Evolutionary conservation across 2,113 vertebrate genomes (phyloP).

Genomic region (Oryzias woworae): DNA sequence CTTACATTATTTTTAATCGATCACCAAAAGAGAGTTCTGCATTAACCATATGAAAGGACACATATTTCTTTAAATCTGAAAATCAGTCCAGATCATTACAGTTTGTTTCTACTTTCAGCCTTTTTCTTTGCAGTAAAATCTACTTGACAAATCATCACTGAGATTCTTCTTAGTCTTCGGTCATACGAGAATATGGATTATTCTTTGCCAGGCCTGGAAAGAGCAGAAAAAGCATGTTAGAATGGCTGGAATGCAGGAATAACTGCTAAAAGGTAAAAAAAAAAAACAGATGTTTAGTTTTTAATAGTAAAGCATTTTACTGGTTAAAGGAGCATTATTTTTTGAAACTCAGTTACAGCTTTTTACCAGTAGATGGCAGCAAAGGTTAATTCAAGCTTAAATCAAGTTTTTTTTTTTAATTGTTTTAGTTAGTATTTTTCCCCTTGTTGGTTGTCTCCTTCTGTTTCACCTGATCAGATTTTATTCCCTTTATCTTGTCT

Average conservation of each 20-base stretch:
- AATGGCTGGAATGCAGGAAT: background rate
- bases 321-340: background rate
- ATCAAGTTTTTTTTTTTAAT: background rate
- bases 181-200: constrained; percentile 69
- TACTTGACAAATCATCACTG: background rate
- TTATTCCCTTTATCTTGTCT: background rate
- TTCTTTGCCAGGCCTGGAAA: constrained; percentile 67
- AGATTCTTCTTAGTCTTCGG: constrained; percentile 45
- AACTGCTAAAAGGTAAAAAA: background rate
- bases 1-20: constrained; percentile 13
- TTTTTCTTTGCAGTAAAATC: constrained; percentile 34
- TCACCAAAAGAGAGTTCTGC: background rate
- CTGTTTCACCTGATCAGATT: constrained; percentile 3
- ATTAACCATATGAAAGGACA: background rate
- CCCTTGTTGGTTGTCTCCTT: background rate
- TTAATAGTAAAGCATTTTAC: background rate
- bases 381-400: background rate
- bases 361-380: constrained; percentile 49
- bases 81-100: constrained; percentile 42
- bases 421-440: background rate
- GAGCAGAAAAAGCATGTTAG: background rate
- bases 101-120: constrained; percentile 24
- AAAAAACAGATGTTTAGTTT: background rate
- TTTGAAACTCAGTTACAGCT: background rate
- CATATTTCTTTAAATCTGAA: background rate